phyloP scores from a whole-genome alignment of 2,113 vertebrate species.

The Ctenodactylus gundi region DNA sequence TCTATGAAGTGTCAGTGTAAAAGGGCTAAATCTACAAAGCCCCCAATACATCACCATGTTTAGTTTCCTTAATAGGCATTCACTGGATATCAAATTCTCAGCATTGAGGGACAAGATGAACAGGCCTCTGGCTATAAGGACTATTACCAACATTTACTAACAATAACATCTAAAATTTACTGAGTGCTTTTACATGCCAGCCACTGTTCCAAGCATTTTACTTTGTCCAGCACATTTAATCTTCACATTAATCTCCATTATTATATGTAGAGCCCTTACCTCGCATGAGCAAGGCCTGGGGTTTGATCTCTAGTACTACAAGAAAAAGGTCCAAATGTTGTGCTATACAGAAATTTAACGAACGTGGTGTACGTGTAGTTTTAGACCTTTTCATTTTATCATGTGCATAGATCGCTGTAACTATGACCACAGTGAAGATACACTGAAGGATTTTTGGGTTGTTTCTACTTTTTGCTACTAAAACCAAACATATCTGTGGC shows the following conservation, averaged over 20 bases:
- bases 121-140: neutral
- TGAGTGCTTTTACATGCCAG: neutral
- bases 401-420: neutral
- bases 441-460: neutral
- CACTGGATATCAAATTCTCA: neutral
- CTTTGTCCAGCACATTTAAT: neutral
- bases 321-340: neutral
- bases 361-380: neutral
- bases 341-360: neutral
- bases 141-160: conserved; percentile 40
- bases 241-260: neutral
- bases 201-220: conserved; percentile 1
- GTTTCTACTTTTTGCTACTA: neutral
- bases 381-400: neutral
- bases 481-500: neutral
- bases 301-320: neutral
- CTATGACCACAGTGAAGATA: neutral
- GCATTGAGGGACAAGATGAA: neutral
- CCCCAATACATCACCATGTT: neutral
- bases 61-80: neutral
- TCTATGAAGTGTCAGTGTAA: neutral
- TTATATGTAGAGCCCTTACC: neutral
- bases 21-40: neutral
- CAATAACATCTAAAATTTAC: conserved; percentile 22
- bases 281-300: neutral